phyloP scores from a whole-genome alignment of 2,113 vertebrate species.

The Rhea americana region DNA sequence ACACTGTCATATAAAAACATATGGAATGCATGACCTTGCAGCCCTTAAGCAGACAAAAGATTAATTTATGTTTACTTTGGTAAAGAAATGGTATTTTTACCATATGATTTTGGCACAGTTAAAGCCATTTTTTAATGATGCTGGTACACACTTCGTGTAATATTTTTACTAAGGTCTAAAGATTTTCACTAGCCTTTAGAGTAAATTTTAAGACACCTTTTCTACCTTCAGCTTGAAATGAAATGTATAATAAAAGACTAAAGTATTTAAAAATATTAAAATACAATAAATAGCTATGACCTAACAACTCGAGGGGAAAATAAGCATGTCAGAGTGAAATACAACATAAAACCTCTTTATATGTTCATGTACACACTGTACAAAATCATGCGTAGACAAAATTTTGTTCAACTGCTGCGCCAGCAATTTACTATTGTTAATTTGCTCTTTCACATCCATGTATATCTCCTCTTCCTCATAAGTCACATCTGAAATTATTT shows the following conservation, averaged over 20 bases:
- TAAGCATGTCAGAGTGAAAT: neutral
- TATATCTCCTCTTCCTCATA: neutral
- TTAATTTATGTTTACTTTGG: neutral
- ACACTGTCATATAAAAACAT: neutral
- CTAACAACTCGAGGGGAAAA: neutral
- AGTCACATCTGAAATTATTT: conserved; percentile 29
- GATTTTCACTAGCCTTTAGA: neutral
- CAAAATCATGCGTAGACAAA: neutral
- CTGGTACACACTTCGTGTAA: neutral
- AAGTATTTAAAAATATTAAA: neutral
- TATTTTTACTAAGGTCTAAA: neutral
- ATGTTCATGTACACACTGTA: neutral
- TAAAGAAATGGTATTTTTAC: neutral
- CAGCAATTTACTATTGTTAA: neutral
- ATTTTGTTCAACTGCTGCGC: neutral
- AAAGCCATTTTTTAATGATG: neutral
- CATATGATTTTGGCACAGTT: neutral
- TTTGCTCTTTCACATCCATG: neutral
- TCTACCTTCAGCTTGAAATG: rapidly evolving
- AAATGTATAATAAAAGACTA: neutral
- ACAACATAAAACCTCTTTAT: neutral
- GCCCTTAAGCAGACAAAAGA: neutral
- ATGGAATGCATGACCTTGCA: neutral
- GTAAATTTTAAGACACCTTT: neutral
- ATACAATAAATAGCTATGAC: neutral